Percentiles rank a stretch among this genome's conserved stretches.
These are phyloP conservation scores for Gallinago solitaria DNA, from an alignment of 2,797 vertebrate species.

Conservation along the genomic window DNA sequence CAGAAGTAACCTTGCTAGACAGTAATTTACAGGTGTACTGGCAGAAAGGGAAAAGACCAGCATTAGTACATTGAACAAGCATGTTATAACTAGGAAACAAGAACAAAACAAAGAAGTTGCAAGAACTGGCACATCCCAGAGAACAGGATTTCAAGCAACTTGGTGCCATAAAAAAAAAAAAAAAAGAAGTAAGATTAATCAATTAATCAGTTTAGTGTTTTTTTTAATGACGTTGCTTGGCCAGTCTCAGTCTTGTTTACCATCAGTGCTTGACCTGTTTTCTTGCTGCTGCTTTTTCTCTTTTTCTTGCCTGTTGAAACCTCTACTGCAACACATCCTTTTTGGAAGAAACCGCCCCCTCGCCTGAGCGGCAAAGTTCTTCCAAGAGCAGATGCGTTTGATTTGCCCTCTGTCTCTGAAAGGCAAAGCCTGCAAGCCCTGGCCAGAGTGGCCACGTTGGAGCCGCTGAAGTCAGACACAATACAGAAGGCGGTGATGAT, in stretches of 20 bases:
- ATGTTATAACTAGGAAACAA: constrained; percentile 72
- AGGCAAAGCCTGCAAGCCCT: background rate
- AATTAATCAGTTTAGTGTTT: background rate
- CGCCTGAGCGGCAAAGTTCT: background rate
- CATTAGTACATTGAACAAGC: constrained; percentile 82
- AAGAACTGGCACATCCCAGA: background rate
- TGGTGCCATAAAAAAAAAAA: background rate
- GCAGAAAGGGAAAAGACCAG: constrained; percentile 87
- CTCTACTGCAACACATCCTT: background rate
- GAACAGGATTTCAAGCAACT: background rate
- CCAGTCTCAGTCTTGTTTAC: constrained; percentile 42
- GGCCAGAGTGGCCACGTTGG: fast-evolving
- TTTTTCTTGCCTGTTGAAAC: background rate
- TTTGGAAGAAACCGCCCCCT: background rate
- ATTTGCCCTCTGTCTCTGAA: background rate
- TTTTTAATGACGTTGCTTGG: constrained; percentile 35
- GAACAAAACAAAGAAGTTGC: constrained; percentile 25
- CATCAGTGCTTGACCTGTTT: background rate
- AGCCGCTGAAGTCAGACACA: background rate
- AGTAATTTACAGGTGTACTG: constrained; percentile 96
- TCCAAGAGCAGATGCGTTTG: background rate
- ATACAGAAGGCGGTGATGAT: background rate
- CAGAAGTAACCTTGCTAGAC: constrained; percentile 94
- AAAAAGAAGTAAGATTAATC: background rate
- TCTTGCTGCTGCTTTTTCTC: constrained; percentile 7